A percentile compares a stretch with the other conserved stretches of the same genome.
Evolutionary conservation across 2,113 vertebrate species (phyloP).

Genomic region (Oryzias javanicus): DNA sequence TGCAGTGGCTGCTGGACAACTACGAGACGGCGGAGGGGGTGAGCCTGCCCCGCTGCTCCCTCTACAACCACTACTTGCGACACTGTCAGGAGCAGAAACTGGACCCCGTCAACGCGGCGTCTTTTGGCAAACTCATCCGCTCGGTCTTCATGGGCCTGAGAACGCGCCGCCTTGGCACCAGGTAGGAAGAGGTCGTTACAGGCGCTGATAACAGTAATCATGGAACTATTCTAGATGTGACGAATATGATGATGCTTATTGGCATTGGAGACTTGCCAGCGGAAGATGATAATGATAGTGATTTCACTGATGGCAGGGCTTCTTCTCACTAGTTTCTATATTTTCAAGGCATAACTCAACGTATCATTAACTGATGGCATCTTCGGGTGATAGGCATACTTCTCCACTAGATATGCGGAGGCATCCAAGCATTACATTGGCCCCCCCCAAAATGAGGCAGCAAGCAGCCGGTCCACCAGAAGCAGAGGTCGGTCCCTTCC

Average conservation of each 20-base stretch:
- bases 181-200: slow-evolving; percentile 70
- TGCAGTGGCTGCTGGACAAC: slow-evolving; percentile 97
- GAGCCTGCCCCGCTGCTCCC: slow-evolving; percentile 91
- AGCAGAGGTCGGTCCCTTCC: slow-evolving; percentile 85
- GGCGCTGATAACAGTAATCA: slow-evolving; percentile 54
- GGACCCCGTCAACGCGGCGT: slow-evolving; percentile 95
- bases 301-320: slow-evolving; percentile 51
- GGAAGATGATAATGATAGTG: slow-evolving; percentile 58
- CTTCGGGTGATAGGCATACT: slow-evolving; percentile 94
- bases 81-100: slow-evolving; percentile 99
- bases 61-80: slow-evolving; percentile 95
- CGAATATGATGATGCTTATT: slow-evolving; percentile 38
- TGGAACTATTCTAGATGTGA: slow-evolving; percentile 46
- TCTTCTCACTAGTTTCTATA: slow-evolving; percentile 45
- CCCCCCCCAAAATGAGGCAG: too few species aligned
- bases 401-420: too few species aligned
- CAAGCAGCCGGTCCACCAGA: slow-evolving; percentile 97
- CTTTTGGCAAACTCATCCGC: slow-evolving; percentile 97
- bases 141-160: slow-evolving; percentile 97
- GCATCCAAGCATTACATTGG: too few species aligned
- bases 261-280: slow-evolving; percentile 38
- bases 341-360: slow-evolving; percentile 93
- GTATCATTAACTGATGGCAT: slow-evolving; percentile 98
- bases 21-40: slow-evolving; percentile 96
- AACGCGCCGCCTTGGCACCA: slow-evolving; percentile 92